Evolutionary conservation across 2,888 invertebrate species (phyloP), one percentile per base, ranked within the genome.

Genomic region (Exocentrus adspersus): DNA sequence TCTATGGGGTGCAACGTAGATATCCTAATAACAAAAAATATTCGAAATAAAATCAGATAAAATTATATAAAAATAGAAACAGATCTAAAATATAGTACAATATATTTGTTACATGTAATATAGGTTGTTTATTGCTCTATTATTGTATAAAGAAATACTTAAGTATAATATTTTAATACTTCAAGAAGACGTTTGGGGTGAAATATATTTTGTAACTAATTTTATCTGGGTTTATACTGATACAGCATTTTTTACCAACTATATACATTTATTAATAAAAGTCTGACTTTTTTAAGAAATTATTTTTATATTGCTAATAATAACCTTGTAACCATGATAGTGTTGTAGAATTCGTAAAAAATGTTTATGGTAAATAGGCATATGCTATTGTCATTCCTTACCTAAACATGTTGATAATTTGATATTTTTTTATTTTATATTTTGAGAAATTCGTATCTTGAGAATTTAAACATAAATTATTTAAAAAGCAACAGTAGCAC

Each of bases 341-440:
- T 54, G 58, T 37, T 53, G 54, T 67, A 52, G 54, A 68, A 64
- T 61, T 60, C 60, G 63, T 73, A 72, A 60, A 69, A 68, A 65
- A 81, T 83, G 86, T 85, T 85, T 86, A 80, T 82, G 86, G 86
- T 86, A 86, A 85, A 86, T 83, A n/a, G n/a, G n/a, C n/a, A 84
- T 86, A 77, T 86, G 86, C 85, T 85, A 85, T 82, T 86, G 87
- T 87, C 87, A 87, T 87, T 87, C 87, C 87, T 86, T 86, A 85
- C 86, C 85, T 84, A 84, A 86, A 76, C 77, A 74, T 74, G 71
- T 71, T 69, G 64, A 64, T 64, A 45, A 62, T 69, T 64, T 64
- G 64, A 69, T 67, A 67, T 67, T 63, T 68, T 71, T 72, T 68
- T 68, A 60, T 64, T 59, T 57, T 58, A 30, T 24, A 56, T 43